These are phyloP conservation scores for Mastomys natalensis DNA, from an alignment of 2,113 vertebrate genomes.

Conservation along the genomic window DNA sequence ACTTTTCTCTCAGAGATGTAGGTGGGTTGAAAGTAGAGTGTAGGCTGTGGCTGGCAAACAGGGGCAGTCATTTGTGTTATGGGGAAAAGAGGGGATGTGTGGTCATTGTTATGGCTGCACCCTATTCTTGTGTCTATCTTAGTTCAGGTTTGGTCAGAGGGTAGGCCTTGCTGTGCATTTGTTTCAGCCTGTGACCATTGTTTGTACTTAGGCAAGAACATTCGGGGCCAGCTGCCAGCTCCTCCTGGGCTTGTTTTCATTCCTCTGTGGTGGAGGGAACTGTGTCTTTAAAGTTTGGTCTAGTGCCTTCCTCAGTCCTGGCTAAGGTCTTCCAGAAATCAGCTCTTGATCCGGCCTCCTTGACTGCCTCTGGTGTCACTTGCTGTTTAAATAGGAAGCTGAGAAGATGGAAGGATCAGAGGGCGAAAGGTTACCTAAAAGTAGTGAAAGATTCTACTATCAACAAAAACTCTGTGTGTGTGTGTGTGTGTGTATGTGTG, in stretches of 20 bases:
- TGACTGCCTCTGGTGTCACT: neutral
- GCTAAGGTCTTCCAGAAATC: neutral
- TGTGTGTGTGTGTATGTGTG: neutral
- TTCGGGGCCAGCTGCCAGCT: neutral
- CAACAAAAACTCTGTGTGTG: neutral
- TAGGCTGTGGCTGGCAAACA: neutral
- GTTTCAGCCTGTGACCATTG: slow-evolving; percentile 12
- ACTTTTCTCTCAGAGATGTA: neutral
- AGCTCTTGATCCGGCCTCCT: neutral
- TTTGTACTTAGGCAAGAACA: slow-evolving; percentile 43
- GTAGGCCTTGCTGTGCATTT: slow-evolving; percentile 18
- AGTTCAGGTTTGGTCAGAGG: neutral
- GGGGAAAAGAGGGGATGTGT: neutral
- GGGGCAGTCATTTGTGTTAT: neutral
- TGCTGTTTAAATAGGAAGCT: neutral
- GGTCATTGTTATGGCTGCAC: neutral
- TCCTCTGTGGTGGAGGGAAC: neutral
- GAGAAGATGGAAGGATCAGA: neutral
- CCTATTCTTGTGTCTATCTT: slow-evolving; percentile 13
- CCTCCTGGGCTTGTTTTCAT: neutral
- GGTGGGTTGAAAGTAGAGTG: neutral
- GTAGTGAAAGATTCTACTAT: neutral
- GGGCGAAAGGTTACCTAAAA: neutral
- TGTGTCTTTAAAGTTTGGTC: neutral
- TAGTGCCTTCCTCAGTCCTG: neutral